phyloP scores from a whole-genome alignment of 2,113 vertebrate species.

The Dissostichus mawsoni region DNA sequence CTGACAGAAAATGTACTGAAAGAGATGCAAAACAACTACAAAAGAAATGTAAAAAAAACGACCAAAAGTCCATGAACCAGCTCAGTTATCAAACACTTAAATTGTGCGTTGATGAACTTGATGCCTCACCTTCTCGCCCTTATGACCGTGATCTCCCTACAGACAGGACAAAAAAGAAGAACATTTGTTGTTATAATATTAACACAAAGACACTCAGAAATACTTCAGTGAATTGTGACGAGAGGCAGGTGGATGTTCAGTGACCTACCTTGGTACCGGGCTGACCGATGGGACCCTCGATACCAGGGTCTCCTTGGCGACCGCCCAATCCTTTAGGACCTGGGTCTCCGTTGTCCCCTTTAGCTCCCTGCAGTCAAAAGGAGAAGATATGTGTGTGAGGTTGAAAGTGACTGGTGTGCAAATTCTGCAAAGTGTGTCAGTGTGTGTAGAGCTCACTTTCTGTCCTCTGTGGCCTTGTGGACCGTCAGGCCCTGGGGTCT shows the following conservation, averaged over 20 bases:
- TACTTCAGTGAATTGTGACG: not conserved
- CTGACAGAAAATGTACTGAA: no score
- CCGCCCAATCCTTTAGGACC: conserved; percentile 89
- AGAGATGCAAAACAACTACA: no score
- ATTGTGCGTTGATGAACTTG: not conserved
- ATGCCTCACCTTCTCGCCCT: conserved; percentile 81
- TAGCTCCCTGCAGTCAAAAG: conserved; percentile 87
- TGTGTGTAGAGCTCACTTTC: conserved; percentile 73
- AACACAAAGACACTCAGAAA: not conserved
- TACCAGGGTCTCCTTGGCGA: conserved; percentile 93
- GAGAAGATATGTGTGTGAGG: not conserved
- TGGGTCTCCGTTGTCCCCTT: conserved; percentile 91
- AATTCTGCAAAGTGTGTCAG: not conserved
- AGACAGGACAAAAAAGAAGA: not conserved
- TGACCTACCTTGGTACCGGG: conserved; percentile 92
- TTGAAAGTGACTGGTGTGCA: not conserved
- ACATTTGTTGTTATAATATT: not conserved
- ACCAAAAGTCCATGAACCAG: not conserved
- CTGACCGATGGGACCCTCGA: conserved; percentile 96
- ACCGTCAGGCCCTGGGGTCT: conserved; percentile 75
- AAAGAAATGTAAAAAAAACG: no score
- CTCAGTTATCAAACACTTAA: not conserved
- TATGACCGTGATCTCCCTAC: conserved; percentile 80
- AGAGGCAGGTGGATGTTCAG: not conserved
- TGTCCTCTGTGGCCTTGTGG: conserved; percentile 80